phyloP scores from a whole-genome alignment of 2,888 invertebrate genomes.

The Thymelicus acteon region DNA sequence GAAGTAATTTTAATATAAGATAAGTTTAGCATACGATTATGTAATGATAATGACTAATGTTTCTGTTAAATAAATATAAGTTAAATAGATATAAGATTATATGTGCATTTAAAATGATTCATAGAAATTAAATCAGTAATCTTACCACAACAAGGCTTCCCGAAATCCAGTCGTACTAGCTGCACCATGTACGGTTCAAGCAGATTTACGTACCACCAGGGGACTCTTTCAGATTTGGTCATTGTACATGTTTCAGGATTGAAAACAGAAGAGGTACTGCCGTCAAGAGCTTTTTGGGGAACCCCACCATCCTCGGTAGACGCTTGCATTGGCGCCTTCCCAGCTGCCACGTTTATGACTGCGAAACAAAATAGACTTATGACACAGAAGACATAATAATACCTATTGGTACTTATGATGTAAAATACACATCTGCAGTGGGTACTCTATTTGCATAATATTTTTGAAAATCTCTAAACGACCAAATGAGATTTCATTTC shows the following conservation, averaged over 20 bases:
- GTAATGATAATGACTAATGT: too few species aligned
- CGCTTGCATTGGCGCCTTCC: constrained; percentile 97
- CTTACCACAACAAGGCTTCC: constrained; percentile 96
- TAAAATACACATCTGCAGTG: too few species aligned
- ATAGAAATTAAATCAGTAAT: constrained; percentile 43
- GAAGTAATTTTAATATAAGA: too few species aligned
- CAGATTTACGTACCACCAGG: constrained; percentile 98
- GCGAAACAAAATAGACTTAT: constrained; percentile 50
- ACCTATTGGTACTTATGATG: too few species aligned
- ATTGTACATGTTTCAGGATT: constrained; percentile 94
- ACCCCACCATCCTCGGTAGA: constrained; percentile 93
- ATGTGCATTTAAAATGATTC: too few species aligned
- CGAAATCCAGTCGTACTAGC: constrained; percentile 94
- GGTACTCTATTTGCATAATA: too few species aligned
- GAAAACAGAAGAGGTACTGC: constrained; percentile 93
- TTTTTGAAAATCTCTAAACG: too few species aligned
- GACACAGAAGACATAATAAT: too few species aligned
- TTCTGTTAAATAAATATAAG: too few species aligned
- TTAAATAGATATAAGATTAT: too few species aligned
- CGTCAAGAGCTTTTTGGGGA: constrained; percentile 96
- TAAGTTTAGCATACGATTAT: too few species aligned
- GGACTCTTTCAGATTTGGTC: constrained; percentile 92
- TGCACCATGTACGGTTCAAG: constrained; percentile 98
- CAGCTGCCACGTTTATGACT: constrained; percentile 97
- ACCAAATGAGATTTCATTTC: too few species aligned